Evolutionary conservation across 2,797 vertebrate genomes (phyloP), one percentile per base, ranked within the genome.

Genomic region (Chelonia mydas): DNA sequence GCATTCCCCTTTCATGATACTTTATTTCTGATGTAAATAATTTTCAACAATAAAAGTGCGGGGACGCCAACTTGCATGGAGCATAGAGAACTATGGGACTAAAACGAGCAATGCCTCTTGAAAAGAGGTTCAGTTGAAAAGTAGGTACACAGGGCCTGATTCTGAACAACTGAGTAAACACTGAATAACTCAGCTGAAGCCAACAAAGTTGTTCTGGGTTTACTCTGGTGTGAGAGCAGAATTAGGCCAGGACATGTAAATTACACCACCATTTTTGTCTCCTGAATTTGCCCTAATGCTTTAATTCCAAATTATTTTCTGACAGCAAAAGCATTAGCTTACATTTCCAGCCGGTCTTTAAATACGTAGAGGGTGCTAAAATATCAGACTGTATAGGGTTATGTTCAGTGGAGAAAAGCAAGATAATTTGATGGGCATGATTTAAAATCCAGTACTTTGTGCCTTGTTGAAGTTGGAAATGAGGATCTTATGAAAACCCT

Each of bases 341-440:
- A 87, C 88, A 65, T 93, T 97, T 96, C 86, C 86, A 93, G 86
- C 16, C 89, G 61, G 17, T 15, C 27, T 49, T 77, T 49, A 47
- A 49, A 31, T 92, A 50, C 55, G 54, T 11, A 54, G 79, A 90
- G 45, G 13, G 3, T 89, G 94, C 95, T 87, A 88, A 89, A 81
- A 93, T 88, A 53, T 81, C 6, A 1, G 8, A 2, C 1, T 81
- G 7, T 50, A 59, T 59, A 10, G 78, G 81, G 54, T 72, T 88
- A 6, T 55, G 37, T 61, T 90, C 87, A 61, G 74, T 72, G 77
- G 82, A 91, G 72, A 78, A 87, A 91, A 84, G 81, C n/a, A 83
- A 82, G 53, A 57, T 23, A 80, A 68, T 91, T 77, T 77, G 45
- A 77, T 49, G 49, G 45, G 45, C 74, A 10, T 31, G 74, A 77